Evolutionary conservation across 2,113 vertebrate species (phyloP), one percentile per base, ranked within the genome.

Genomic region (Orientallactaga bullata): DNA sequence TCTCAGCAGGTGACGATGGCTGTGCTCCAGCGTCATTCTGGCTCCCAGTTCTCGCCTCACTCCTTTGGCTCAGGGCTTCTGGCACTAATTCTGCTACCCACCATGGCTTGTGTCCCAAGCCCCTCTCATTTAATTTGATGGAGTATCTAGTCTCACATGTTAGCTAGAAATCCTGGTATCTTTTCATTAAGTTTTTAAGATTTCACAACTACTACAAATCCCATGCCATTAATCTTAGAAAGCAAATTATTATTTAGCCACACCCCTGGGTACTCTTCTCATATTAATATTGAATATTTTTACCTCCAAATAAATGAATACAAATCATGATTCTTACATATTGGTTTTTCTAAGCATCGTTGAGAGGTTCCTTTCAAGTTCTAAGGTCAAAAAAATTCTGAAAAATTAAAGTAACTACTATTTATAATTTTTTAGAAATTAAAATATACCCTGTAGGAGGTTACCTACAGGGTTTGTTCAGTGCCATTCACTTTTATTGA

Each of bases 391-490:
- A 83, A 58, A 47, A 68, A 0, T 74, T 60, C 32, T 77, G 71
- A 76, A 80, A 83, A 37, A 11, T 66, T 63, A 68, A 93, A 78
- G n/a, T 63, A 71, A 85, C 37, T 94, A 66, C 20, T 47, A 47
- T 47, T 47, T 47, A 47, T 47, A 47, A 47, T 47, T 47, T 47
- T 47, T 47, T 47, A 47, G 42, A 47, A 47, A 47, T 47, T 47
- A 47, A 47, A 8, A 8, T 47, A 47, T 6, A 5, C 42, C 42
- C 42, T 47, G 42, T 8, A 47, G 47, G 58, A 91, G 37, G 81
- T 84, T 79, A 37, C 83, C 7, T 21, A 39, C 73, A 28, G 47
- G 28, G 3, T 92, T 16, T 88, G 69, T 90, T 92, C 58, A 63
- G 21, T 73, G 74, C 65, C 39, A 24, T 58, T 87, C 16, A 58